Evolutionary conservation across 2,888 invertebrate genomes (phyloP), one percentile per base, ranked within the genome.

Genomic region (Ectemnius lituratus): DNA sequence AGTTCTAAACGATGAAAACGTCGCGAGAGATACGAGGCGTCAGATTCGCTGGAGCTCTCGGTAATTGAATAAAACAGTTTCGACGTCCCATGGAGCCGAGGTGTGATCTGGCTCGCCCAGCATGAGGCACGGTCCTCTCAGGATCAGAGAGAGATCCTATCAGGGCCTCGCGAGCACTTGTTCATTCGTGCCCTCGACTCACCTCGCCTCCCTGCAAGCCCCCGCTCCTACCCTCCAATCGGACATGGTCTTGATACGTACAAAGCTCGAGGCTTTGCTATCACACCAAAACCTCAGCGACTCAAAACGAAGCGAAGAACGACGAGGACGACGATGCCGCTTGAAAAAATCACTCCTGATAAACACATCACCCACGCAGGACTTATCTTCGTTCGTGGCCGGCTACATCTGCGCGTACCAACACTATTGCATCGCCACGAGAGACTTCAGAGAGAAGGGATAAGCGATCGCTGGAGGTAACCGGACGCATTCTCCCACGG

Each of bases 91-190:
- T 82, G 67, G 87, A 75, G 87, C 78, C 77, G 84, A 88, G 88
- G 88, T 88, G 88, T 88, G 88, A 88, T 87, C 88, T 80, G 83
- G 83, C 83, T 18, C 84, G 83, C 88, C 72, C 88, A 88, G 88
- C 88, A 82, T 87, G 88, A 87, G 80, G 82, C 80, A 79, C 74
- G 61, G 73, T 78, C 76, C 70, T 75, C 76, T 73, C 73, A 70
- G 73, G 79, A 79, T 77, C 76, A 70, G 66, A 78, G 64, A 2
- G 72, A 80, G 84, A 84, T 85, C 78, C 80, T 81, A 85, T 80
- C 85, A 69, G 75, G 74, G 68, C 70, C 67, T 70, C 73, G 66
- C 59, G 75, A 62, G 74, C 70, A 70, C 74, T 61, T 73, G 67
- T 67, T 62, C 57, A 28, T 52, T 56, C 70, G 59, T 47, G 23